These are phyloP conservation scores for Ypsolopha scabrella DNA, from an alignment of 2,888 invertebrate species.

Conservation along the genomic window DNA sequence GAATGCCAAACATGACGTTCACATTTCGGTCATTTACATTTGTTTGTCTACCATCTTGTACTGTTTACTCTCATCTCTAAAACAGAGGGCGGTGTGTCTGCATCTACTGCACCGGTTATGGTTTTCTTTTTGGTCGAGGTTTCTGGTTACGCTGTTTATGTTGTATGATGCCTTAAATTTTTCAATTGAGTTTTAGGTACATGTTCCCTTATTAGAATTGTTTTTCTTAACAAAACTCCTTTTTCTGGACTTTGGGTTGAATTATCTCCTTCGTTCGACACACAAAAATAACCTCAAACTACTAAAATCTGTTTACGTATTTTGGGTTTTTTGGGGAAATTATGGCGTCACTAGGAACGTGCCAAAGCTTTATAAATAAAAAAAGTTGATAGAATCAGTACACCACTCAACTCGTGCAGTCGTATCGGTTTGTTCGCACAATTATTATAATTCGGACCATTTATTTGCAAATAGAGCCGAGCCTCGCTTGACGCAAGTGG, in stretches of 20 bases:
- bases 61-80: conserved; percentile 65
- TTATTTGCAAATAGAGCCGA: background rate
- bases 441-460: background rate
- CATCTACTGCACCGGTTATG: conserved; percentile 40
- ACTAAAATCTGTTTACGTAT: too few species aligned
- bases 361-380: too few species aligned
- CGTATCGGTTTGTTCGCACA: too few species aligned
- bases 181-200: background rate
- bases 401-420: too few species aligned
- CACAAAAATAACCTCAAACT: too few species aligned
- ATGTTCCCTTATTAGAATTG: too few species aligned
- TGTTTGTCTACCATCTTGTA: conserved; percentile 65
- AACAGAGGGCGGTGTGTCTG: conserved; percentile 65
- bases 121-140: conserved; percentile 42
- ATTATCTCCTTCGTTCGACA: too few species aligned
- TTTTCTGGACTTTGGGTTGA: too few species aligned
- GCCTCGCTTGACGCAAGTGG: background rate
- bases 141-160: conserved; percentile 38
- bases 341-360: too few species aligned
- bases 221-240: too few species aligned
- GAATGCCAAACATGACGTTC: conserved; percentile 70
- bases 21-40: conserved; percentile 70
- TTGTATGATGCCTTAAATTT: background rate
- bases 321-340: too few species aligned
- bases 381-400: too few species aligned